These are phyloP conservation scores for Neotoxoptera formosana DNA, from an alignment of 1,140 invertebrate genomes.

Conservation along the genomic window DNA sequence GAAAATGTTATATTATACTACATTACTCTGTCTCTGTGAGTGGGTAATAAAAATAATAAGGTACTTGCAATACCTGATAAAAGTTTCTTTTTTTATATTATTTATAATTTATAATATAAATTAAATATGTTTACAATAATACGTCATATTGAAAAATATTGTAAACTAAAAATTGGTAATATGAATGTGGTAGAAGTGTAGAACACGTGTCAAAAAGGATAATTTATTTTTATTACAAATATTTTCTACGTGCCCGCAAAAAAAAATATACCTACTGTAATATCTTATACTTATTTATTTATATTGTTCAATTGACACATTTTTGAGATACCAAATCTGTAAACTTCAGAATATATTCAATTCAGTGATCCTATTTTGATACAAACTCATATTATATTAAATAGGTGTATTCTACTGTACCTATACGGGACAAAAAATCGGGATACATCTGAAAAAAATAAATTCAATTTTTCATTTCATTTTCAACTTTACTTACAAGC, in stretches of 20 bases:
- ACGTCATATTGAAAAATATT: not conserved
- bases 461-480: no score
- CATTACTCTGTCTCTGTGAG: not conserved
- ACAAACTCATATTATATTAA: not conserved
- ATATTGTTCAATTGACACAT: not conserved
- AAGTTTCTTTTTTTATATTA: not conserved
- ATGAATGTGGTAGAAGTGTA: not conserved
- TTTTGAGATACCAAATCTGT: not conserved
- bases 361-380: not conserved
- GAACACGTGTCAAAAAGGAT: not conserved
- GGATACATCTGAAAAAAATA: no score
- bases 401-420: no score
- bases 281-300: not conserved
- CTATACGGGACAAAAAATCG: no score
- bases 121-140: not conserved
- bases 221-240: constrained; percentile 11
- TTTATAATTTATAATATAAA: not conserved
- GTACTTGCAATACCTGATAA: not conserved
- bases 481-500: no score
- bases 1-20: not conserved
- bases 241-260: not conserved
- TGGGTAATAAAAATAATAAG: not conserved
- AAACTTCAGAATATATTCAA: not conserved
- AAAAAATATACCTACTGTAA: not conserved
- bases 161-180: not conserved